A percentile compares a stretch with the other conserved stretches of the same genome.
phyloP scores from a whole-genome alignment of 2,113 vertebrate genomes.

The Dermatemys mawii region DNA sequence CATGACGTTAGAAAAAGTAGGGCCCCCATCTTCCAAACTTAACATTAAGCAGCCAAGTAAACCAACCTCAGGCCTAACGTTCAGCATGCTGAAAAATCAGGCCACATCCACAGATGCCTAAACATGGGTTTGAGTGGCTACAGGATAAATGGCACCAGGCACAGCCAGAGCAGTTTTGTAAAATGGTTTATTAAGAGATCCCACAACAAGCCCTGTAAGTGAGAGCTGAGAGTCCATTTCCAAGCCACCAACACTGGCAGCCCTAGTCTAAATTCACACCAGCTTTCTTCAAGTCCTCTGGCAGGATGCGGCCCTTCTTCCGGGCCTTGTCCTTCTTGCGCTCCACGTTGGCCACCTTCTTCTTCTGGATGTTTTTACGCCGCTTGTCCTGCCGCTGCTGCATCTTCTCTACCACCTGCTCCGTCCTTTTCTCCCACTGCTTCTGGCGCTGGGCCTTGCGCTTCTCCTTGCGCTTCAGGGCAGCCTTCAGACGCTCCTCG shows the following conservation, averaged over 20 bases:
- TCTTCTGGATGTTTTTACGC: conserved; percentile 85
- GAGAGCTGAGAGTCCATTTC: rapidly evolving
- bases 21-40: neutral
- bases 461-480: conserved; percentile 91
- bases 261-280: conserved; percentile 15
- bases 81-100: neutral
- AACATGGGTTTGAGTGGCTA: too few relatives aligned
- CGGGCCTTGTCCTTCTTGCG: conserved; percentile 85
- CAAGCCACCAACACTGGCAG: rapidly evolving
- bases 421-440: conserved; percentile 83
- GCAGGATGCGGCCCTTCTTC: conserved; percentile 89
- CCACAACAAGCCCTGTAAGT: too few relatives aligned
- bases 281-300: conserved; percentile 88
- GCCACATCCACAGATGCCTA: neutral
- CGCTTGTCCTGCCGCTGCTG: conserved; percentile 90
- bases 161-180: rapidly evolving
- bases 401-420: conserved; percentile 86
- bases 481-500: conserved; percentile 83
- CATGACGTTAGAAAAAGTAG: neutral
- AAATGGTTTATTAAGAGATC: too few relatives aligned
- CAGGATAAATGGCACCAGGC: rapidly evolving
- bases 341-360: conserved; percentile 78
- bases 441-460: conserved; percentile 74
- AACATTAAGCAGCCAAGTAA: neutral
- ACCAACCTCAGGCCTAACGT: neutral